phyloP scores from a whole-genome alignment of 92 coral and sea anemone genomes.

The Porites lobata region DNA sequence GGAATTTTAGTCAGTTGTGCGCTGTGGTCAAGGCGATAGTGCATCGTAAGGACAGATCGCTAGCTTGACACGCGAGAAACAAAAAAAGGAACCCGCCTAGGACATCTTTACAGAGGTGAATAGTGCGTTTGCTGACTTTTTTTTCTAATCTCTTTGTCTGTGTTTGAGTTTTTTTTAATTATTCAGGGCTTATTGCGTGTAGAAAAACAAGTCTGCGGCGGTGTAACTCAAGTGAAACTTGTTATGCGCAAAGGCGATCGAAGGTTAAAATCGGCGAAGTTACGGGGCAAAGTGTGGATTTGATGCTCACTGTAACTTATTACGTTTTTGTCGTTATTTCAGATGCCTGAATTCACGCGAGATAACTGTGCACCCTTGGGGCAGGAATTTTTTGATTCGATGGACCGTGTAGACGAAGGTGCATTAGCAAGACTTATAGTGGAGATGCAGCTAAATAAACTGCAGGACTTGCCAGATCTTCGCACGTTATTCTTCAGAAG shows the following conservation, averaged over 20 bases:
- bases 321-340: not conserved
- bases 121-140: not conserved
- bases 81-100: not conserved
- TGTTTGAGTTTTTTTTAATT: constrained; percentile 22
- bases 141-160: not conserved
- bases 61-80: not conserved
- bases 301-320: too few species aligned
- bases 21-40: constrained; percentile 13
- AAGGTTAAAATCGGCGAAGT: not conserved
- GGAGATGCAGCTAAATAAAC: constrained; percentile 84
- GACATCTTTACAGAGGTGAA: constrained; percentile 16
- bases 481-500: constrained; percentile 81
- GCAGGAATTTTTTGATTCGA: constrained; percentile 94
- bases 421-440: constrained; percentile 86
- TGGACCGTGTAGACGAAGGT: constrained; percentile 95
- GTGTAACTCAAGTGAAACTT: not conserved
- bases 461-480: constrained; percentile 96
- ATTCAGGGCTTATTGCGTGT: not conserved
- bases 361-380: constrained; percentile 83
- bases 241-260: not conserved
- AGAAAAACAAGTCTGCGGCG: constrained; percentile 10
- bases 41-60: constrained; percentile 1
- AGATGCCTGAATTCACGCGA: constrained; percentile 90
- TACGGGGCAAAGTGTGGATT: too few species aligned
- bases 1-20: constrained; percentile 23